Conservation (phyloP, 2,888 invertebrate genomes). For the Calliphora vomitoria region DNA sequence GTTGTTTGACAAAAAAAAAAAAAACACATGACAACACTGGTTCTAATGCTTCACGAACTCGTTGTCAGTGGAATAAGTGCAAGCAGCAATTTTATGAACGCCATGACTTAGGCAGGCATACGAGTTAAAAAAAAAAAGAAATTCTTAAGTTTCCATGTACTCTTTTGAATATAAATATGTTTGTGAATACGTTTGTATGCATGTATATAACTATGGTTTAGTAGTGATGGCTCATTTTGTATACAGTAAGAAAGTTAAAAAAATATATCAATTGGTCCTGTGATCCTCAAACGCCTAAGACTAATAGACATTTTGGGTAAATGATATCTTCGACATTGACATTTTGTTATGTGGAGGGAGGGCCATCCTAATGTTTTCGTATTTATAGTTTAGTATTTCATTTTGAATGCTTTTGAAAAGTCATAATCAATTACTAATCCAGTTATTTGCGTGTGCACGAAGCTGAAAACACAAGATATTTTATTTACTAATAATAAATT, state of each 20-base stretch:
- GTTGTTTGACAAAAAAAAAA: too few species aligned
- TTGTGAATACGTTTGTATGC: not conserved
- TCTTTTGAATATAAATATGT: not conserved
- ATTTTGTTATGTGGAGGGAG: too few species aligned
- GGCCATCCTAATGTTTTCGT: not conserved
- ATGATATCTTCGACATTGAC: too few species aligned
- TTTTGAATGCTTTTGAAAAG: not conserved
- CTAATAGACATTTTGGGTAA: too few species aligned
- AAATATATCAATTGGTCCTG: too few species aligned
- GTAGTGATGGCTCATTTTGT: too few species aligned
- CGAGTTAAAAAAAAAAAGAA: not conserved
- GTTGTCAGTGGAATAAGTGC: not conserved
- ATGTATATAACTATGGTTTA: not conserved
- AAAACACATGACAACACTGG: too few species aligned
- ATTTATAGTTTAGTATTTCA: not conserved
- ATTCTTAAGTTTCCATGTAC: not conserved
- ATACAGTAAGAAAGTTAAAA: too few species aligned
- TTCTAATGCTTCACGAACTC: not conserved
- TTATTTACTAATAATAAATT: slow-evolving; percentile 2
- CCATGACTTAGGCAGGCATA: not conserved
- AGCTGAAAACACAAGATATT: not conserved
- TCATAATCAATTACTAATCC: slow-evolving; percentile 40
- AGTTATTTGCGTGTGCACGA: slow-evolving; percentile 35
- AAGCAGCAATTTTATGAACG: not conserved
- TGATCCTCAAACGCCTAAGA: too few species aligned